Evolutionary conservation across 1,140 invertebrate genomes (phyloP).

Genomic region (Laodelphax striatellus): DNA sequence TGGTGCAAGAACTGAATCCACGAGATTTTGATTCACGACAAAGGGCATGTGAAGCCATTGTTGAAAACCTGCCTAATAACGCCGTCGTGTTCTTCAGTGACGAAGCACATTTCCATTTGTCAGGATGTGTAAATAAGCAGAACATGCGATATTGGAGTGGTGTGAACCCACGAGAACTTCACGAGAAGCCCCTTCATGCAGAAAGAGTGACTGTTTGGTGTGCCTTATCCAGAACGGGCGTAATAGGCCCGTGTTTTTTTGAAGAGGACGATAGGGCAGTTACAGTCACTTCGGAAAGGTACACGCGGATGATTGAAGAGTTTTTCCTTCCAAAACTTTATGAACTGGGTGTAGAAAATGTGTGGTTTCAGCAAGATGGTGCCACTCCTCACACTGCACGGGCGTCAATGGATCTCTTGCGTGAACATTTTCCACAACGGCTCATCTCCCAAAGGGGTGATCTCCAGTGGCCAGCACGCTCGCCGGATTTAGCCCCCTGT

Average conservation of each 20-base stretch:
- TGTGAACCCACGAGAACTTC: conserved; percentile 4
- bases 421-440: conserved; percentile 1
- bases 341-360: background rate
- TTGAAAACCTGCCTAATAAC: background rate
- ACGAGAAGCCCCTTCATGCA: conserved; percentile 10
- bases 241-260: conserved; percentile 11
- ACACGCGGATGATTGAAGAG: conserved; percentile 11
- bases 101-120: conserved; percentile 6
- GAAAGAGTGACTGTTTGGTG: conserved; percentile 14
- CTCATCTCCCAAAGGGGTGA: conserved; percentile 6
- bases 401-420: background rate
- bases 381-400: background rate
- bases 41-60: background rate
- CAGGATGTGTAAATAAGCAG: conserved; percentile 13
- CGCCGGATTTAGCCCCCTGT: no score
- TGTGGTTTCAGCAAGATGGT: background rate
- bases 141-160: conserved; percentile 14
- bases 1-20: background rate
- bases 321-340: conserved; percentile 6
- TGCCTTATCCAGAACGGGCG: conserved; percentile 9
- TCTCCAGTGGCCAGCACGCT: background rate
- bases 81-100: background rate
- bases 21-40: background rate
- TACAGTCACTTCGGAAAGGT: background rate
- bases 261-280: conserved; percentile 8